Base-by-base conservation (phyloP, 1,140 invertebrate genomes). In the Megathymus violae region DNA sequence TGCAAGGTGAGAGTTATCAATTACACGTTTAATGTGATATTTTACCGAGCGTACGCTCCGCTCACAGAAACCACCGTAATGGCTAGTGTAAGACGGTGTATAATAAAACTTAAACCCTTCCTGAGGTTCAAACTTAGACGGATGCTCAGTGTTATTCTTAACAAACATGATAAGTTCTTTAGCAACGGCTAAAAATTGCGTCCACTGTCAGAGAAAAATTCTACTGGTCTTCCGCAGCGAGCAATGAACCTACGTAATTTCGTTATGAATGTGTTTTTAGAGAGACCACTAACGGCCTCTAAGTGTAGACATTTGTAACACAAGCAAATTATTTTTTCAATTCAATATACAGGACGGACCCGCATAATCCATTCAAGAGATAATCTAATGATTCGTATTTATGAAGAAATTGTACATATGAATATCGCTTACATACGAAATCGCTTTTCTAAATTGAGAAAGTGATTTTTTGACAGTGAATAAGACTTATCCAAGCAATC, bases 261-360 rank as follows among this genome's bases (percentile, higher is more conserved):
- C 27, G 66, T 17, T 14, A 70, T 34, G 25, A 71, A 71, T 2
- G 62, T 36, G 1, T 64, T 56, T 7, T 63, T 64, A 3, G 43
- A 60, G 7, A 69, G 41, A 7, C 52, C 62, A 15, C 51, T 64
- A 5, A 67, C 64, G 3, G 54, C 38, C 58, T 91, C 85, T 40
- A 91, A 52, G 46, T 87, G 80, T n/a, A 84, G 58, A 9, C 72
- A 78, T 56, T 80, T 81, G 4, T 60, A 71, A n/a, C 54, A 34
- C 27, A 82, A 11, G 9, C 44, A 47, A 15, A n/a, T n/a, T n/a
- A n/a, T n/a, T n/a, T 31, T 64, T 62, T 59, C 65, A 15, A 27
- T 74, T 48, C 1, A 47, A 15, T 0, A 47, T 6, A 14, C 14
- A 13, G 19, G 25, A 47, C 0, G 80, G 79, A 0, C 80, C 78